Evolutionary conservation across 2,113 vertebrate genomes (phyloP).

Genomic region (Mobula hypostoma): DNA sequence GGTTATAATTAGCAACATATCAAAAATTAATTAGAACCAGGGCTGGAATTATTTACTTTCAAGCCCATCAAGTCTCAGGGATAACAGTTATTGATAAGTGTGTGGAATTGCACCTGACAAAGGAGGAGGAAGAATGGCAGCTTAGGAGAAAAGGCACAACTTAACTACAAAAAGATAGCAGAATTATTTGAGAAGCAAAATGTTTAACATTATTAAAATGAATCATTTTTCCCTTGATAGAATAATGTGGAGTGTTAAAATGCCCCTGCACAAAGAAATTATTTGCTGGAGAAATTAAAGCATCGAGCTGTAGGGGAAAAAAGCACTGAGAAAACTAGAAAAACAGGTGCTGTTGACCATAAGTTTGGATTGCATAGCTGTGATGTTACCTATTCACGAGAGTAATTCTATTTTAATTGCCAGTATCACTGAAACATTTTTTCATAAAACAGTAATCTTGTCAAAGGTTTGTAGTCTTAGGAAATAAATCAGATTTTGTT

Average conservation of each 20-base stretch:
- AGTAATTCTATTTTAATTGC: neutral
- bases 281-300: neutral
- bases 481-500: neutral
- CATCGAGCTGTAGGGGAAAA: neutral
- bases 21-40: neutral
- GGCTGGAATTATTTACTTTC: neutral
- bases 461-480: neutral
- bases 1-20: slow-evolving; percentile 42
- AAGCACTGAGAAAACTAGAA: neutral
- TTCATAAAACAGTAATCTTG: neutral
- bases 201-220: neutral
- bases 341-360: neutral
- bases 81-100: slow-evolving; percentile 41
- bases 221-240: neutral
- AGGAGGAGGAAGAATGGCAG: slow-evolving; percentile 35
- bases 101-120: slow-evolving; percentile 44
- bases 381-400: neutral
- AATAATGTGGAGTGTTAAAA: neutral
- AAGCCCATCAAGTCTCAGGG: slow-evolving; percentile 41
- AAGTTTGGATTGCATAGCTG: neutral
- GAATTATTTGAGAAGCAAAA: neutral
- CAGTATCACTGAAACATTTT: neutral
- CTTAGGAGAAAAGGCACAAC: slow-evolving; percentile 31
- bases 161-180: neutral
- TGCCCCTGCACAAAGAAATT: neutral